Evolutionary conservation across 2,797 vertebrate genomes (phyloP).

Genomic region (Macrochelys suwanniensis): DNA sequence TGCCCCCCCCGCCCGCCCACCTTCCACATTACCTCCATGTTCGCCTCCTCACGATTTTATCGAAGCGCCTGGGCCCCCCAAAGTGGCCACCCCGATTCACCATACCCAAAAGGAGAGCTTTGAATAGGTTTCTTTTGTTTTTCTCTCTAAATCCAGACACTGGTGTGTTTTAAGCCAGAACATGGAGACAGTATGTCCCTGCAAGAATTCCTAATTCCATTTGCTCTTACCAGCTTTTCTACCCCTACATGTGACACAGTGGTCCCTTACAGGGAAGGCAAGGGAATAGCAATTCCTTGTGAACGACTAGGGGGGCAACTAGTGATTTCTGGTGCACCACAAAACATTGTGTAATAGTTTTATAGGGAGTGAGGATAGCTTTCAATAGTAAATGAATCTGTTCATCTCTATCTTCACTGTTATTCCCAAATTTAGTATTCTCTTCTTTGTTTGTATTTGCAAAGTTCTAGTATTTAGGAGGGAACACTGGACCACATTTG

Average conservation of each 20-base stretch:
- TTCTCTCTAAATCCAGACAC: not conserved
- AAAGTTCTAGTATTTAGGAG: not conserved
- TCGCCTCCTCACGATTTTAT: too few relatives aligned
- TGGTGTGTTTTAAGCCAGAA: not conserved
- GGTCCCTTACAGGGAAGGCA: not conserved
- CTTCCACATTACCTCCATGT: too few relatives aligned
- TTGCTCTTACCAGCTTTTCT: not conserved
- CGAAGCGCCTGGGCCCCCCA: too few relatives aligned
- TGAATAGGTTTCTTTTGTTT: not conserved
- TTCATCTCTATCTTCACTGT: not conserved
- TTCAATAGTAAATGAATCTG: not conserved
- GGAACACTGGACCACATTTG: not conserved
- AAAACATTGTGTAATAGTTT: not conserved
- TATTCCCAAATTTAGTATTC: not conserved
- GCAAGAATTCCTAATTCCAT: not conserved
- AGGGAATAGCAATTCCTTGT: not conserved
- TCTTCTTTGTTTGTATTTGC: not conserved
- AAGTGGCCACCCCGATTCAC: too few relatives aligned
- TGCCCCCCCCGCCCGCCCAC: too few relatives aligned
- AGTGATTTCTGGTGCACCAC: not conserved
- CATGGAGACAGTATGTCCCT: not conserved
- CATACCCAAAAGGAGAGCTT: too few relatives aligned
- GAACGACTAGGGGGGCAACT: not conserved
- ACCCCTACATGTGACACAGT: accelerated
- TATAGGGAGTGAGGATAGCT: not conserved